Percentiles rank a stretch among this genome's conserved stretches.
phyloP scores from a whole-genome alignment of 2,113 vertebrate species.

The Rhea pennata region DNA sequence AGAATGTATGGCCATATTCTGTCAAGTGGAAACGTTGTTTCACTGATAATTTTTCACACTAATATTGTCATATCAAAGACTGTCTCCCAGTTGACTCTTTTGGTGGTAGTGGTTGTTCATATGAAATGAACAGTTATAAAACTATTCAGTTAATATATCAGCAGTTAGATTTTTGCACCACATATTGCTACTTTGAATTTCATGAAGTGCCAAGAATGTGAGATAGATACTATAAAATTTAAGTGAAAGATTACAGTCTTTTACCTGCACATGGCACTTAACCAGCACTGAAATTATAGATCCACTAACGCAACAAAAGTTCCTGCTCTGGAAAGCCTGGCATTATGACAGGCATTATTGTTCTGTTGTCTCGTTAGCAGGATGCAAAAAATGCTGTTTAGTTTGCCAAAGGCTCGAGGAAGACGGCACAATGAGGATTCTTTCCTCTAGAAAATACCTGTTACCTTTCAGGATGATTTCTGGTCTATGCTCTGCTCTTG shows the following conservation, averaged over 20 bases:
- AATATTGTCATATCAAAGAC: not conserved
- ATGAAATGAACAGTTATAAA: not conserved
- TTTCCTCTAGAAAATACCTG: not conserved
- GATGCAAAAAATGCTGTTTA: not conserved
- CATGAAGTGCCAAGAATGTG: not conserved
- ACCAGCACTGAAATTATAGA: not conserved
- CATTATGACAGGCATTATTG: not conserved
- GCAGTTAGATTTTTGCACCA: not conserved
- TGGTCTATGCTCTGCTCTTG: not conserved
- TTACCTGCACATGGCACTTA: not conserved
- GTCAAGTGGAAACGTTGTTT: not conserved
- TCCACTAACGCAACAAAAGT: fast-evolving
- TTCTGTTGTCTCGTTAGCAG: not conserved
- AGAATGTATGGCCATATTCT: not conserved
- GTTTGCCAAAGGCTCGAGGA: not conserved
- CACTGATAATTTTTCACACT: not conserved
- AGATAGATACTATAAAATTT: fast-evolving
- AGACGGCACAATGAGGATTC: not conserved
- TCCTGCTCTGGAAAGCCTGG: not conserved
- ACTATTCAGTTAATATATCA: not conserved
- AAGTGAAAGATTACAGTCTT: not conserved
- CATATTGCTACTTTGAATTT: not conserved
- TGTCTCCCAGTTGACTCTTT: not conserved
- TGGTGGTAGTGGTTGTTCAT: not conserved
- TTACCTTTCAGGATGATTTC: not conserved